Percentiles rank a stretch among this genome's conserved stretches.
Conservation (phyloP, 1,140 invertebrate genomes). For the Colletes latitarsis region DNA sequence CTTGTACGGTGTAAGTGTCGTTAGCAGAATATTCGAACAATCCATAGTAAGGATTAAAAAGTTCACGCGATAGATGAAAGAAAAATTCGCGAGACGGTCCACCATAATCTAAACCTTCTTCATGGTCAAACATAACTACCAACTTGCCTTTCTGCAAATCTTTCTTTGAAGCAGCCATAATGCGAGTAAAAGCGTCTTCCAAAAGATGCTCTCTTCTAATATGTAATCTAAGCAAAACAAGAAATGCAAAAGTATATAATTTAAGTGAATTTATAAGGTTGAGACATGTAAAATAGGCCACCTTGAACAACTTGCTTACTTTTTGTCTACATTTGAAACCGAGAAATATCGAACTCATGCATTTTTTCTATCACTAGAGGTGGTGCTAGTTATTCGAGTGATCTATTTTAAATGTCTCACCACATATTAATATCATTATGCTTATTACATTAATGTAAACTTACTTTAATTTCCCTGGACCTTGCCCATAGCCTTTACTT, state of each 20-base stretch:
- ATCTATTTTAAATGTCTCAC: no score
- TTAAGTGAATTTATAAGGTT: no score
- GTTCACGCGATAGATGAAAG: conserved; percentile 96
- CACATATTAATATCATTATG: neutral
- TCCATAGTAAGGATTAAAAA: conserved; percentile 99
- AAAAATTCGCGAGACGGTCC: conserved; percentile 98
- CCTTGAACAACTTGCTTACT: no score
- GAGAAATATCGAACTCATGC: no score
- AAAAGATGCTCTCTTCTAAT: conserved; percentile 95
- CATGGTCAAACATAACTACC: conserved; percentile 96
- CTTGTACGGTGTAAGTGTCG: conserved; percentile 98
- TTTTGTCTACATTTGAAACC: no score
- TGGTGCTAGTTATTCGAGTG: no score
- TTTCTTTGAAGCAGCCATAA: conserved; percentile 97
- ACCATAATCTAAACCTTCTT: conserved; percentile 98
- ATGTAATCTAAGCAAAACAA: conserved; percentile 86
- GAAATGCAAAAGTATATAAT: no score
- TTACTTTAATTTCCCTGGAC: conserved; percentile 97
- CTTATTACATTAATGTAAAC: conserved; percentile 64
- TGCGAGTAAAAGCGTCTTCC: conserved; percentile 97
- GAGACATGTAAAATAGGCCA: no score
- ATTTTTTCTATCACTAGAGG: no score
- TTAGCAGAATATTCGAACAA: conserved; percentile 99
- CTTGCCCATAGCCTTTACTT: conserved; percentile 97
- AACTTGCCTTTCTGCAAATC: conserved; percentile 97